Evolutionary conservation across 2,797 vertebrate genomes (phyloP), one percentile per base, ranked within the genome.

Genomic region (Ataeniobius toweri): DNA sequence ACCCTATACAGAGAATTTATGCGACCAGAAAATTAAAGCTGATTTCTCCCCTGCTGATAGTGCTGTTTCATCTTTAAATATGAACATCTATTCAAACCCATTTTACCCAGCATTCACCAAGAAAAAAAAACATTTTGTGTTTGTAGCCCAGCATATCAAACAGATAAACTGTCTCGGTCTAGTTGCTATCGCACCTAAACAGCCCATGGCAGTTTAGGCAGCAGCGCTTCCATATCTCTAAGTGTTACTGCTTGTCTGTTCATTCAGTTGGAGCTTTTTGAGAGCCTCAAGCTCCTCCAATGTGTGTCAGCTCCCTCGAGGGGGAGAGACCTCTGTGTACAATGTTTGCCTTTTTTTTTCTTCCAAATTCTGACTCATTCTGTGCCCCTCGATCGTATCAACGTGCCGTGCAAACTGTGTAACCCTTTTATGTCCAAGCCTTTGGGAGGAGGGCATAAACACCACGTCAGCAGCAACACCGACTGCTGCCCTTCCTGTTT

Each of bases 241-340:
- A 94, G 94, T 94, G 93, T 94, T 95, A 95, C 91, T 94, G 95
- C 94, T 95, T 96, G 95, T 95, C 93, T 95, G 94, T 95, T 94
- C 92, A 95, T 95, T 95, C 95, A 96, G 94, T 95, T 89, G 93
- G 93, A 95, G 94, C 93, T 93, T 94, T 92, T 85, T 87, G 85
- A 91, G 93, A 91, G 88, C 88, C 84, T 91, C 76, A 53, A 87
- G 88, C 89, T 91, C 84, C 87, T 91, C 81, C 85, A 91, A 90
- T 87, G 89, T 90, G 85, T 91, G 90, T 92, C 89, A 74, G 80
- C 82, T 91, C 86, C 89, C 88, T 92, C 86, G 72, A 24, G 88
- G 67, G 88, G 88, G 88, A 88, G 83, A 89, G 84, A 84, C 83
- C 84, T 88, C 86, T 88, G 84, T 91, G 82, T 88, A 81, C 79